These are phyloP conservation scores for Meloidogyne chitwoodi DNA, from an alignment of 1,140 invertebrate genomes.

Conservation along the genomic window DNA sequence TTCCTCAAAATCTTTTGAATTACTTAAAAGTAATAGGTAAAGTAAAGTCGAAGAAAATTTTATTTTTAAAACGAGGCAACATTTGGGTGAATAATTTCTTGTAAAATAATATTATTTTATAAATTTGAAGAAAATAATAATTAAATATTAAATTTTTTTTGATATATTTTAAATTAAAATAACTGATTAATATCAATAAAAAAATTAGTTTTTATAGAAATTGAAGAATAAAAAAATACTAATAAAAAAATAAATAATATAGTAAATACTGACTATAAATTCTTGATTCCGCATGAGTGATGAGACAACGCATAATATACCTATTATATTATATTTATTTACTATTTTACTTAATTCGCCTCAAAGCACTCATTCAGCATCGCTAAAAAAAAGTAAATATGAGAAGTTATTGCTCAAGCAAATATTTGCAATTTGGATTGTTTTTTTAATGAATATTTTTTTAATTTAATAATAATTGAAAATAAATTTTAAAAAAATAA, in stretches of 20 bases:
- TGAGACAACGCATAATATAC: background rate
- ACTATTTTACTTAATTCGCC: background rate
- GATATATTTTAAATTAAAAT: no score
- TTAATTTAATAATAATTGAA: background rate
- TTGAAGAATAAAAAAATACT: background rate
- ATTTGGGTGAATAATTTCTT: no score
- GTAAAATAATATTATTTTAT: no score
- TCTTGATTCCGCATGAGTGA: background rate
- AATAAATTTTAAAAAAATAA: no score
- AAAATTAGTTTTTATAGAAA: background rate
- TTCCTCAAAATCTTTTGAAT: no score
- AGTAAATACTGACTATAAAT: background rate
- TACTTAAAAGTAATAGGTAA: no score
- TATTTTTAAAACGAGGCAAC: background rate
- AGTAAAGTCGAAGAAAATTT: background rate
- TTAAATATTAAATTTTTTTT: no score
- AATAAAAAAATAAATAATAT: background rate
- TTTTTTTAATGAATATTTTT: background rate
- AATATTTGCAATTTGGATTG: background rate
- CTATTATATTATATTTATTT: background rate
- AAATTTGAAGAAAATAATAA: no score
- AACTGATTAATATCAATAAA: background rate
- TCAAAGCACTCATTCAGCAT: background rate
- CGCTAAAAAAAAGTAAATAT: background rate
- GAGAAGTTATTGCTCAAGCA: background rate